Conservation (phyloP, 2,888 invertebrate species). For the Trichogramma evanescens region DNA sequence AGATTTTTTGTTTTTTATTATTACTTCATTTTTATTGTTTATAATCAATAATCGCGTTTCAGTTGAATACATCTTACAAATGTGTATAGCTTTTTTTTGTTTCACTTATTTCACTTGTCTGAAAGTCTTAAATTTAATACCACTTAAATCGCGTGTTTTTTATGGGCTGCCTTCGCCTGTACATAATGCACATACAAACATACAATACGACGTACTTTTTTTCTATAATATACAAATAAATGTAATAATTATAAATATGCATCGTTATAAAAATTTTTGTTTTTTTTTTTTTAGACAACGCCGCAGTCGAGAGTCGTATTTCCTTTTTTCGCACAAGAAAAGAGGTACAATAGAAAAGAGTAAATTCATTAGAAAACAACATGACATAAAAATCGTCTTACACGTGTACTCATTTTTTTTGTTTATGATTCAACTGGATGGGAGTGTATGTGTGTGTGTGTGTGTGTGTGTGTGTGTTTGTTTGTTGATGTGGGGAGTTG, state of each 20-base stretch:
- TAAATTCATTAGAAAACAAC: too few relatives aligned
- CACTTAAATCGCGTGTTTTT: constrained; percentile 17
- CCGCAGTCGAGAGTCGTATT: constrained; percentile 11
- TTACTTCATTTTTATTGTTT: constrained; percentile 18
- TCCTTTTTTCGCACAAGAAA: too few relatives aligned
- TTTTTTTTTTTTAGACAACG: constrained; percentile 18
- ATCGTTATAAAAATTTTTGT: too few relatives aligned
- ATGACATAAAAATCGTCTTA: too few relatives aligned
- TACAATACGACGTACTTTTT: constrained; percentile 29
- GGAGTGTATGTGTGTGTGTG: too few relatives aligned
- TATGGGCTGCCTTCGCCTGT: constrained; percentile 28
- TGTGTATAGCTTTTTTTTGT: constrained; percentile 16
- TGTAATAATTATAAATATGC: constrained; percentile 22
- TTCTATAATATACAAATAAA: constrained; percentile 39
- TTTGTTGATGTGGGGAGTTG: too few relatives aligned
- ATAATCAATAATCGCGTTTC: constrained; percentile 20
- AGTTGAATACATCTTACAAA: constrained; percentile 23
- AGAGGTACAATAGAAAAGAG: too few relatives aligned
- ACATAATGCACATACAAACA: constrained; percentile 37
- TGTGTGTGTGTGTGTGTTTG: too few relatives aligned
- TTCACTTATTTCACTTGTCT: constrained; percentile 14
- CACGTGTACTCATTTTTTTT: too few relatives aligned
- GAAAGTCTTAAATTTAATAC: constrained; percentile 14
- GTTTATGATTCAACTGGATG: too few relatives aligned
- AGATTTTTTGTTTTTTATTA: constrained; percentile 9